A percentile compares a stretch with the other conserved stretches of the same genome.
Evolutionary conservation across 1,140 invertebrate species (phyloP).

Genomic region (Drosophila kurseongensis): DNA sequence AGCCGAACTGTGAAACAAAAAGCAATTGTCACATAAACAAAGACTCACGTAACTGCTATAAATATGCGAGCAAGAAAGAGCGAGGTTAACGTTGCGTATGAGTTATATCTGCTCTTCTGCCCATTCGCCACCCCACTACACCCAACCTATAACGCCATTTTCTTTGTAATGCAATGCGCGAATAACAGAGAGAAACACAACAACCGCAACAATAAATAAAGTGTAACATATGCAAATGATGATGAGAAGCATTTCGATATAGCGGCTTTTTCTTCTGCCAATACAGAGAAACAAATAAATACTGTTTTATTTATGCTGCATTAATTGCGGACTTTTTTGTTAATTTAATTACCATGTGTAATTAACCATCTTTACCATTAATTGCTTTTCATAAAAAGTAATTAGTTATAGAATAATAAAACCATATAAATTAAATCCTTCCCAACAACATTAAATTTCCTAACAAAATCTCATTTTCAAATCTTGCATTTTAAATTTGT

Average conservation of each 20-base stretch:
- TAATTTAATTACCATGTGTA: no score
- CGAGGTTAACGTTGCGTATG: slow-evolving; percentile 79
- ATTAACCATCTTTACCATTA: no score
- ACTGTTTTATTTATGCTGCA: not conserved
- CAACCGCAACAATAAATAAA: slow-evolving; percentile 77
- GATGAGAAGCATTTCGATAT: slow-evolving; percentile 72
- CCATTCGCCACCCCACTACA: not conserved
- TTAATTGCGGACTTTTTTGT: not conserved
- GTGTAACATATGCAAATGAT: slow-evolving; percentile 82
- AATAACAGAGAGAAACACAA: slow-evolving; percentile 41
- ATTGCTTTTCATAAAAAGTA: no score
- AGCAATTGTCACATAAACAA: slow-evolving; percentile 81
- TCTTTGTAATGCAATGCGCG: slow-evolving; percentile 71
- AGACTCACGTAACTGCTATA: slow-evolving; percentile 81
- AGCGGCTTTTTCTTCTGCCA: slow-evolving; percentile 6
- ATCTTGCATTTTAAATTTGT: no score
- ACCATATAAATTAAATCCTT: no score
- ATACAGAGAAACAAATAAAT: slow-evolving; percentile 25
- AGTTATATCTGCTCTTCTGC: slow-evolving; percentile 63
- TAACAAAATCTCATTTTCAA: no score
- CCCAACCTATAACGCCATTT: slow-evolving; percentile 8
- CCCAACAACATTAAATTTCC: no score
- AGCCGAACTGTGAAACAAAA: slow-evolving; percentile 66
- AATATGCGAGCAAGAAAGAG: slow-evolving; percentile 65
- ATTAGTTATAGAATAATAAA: no score